phyloP scores from a whole-genome alignment of 2,113 vertebrate genomes.

The Ariopsis seemanni region DNA sequence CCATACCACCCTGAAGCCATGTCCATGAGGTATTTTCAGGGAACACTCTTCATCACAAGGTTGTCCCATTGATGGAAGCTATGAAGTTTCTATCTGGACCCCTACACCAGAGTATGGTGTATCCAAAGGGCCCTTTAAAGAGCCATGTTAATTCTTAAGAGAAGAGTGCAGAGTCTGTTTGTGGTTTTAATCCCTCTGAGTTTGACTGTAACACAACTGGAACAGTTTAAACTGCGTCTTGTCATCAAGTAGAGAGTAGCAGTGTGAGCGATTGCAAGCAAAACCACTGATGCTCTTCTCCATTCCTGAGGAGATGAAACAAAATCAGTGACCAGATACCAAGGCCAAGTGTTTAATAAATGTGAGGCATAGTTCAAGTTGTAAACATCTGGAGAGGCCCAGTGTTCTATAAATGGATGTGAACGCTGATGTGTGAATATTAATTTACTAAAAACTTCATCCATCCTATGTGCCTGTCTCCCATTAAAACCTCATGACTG shows the following conservation, averaged over 20 bases:
- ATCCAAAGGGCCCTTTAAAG: not conserved
- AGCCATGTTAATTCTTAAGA: not conserved
- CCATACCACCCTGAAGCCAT: not conserved
- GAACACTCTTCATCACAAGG: not conserved
- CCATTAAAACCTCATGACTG: slow-evolving; percentile 49
- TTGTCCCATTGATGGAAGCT: not conserved
- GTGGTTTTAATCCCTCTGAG: not conserved
- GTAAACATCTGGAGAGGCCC: slow-evolving; percentile 26
- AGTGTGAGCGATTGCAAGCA: slow-evolving; percentile 18
- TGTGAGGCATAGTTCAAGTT: slow-evolving; percentile 20
- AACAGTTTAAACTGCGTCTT: slow-evolving; percentile 4
- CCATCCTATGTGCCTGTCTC: slow-evolving; percentile 27
- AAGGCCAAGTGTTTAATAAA: slow-evolving; percentile 34
- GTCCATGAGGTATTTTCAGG: not conserved
- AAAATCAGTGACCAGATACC: slow-evolving; percentile 32
- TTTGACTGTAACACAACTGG: slow-evolving; percentile 7
- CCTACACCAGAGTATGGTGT: not conserved
- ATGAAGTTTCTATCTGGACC: not conserved
- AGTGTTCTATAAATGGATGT: slow-evolving; percentile 19
- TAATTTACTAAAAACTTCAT: slow-evolving; percentile 31
- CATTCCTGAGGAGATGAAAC: slow-evolving; percentile 26
- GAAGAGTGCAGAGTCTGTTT: not conserved
- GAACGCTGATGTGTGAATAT: slow-evolving; percentile 34
- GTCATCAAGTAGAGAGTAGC: slow-evolving; percentile 27
- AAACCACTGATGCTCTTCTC: slow-evolving; percentile 15